A percentile compares a stretch with the other conserved stretches of the same genome.
Evolutionary conservation across 2,797 vertebrate genomes (phyloP).

Genomic region (Craterocephalus amniculus): DNA sequence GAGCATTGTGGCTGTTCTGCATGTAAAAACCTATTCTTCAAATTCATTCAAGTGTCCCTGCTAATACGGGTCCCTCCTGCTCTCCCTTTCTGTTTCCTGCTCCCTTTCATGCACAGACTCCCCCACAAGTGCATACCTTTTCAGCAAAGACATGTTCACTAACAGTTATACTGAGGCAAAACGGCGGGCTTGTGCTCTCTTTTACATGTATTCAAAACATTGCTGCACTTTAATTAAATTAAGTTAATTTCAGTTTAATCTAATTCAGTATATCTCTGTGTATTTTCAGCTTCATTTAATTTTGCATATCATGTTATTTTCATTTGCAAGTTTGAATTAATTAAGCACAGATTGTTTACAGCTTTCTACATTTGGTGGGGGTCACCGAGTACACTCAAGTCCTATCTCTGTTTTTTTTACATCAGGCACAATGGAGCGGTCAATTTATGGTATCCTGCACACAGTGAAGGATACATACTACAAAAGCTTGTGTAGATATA

Average conservation of each 20-base stretch:
- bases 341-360: background rate
- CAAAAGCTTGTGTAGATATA: background rate
- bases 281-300: background rate
- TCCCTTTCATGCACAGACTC: slow-evolving; percentile 4
- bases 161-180: background rate
- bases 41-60: slow-evolving; percentile 71
- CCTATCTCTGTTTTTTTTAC: too few relatives aligned
- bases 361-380: background rate
- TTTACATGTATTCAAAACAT: background rate
- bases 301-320: background rate
- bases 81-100: slow-evolving; percentile 4
- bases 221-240: background rate
- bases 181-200: background rate
- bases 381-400: too few relatives aligned
- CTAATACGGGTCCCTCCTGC: slow-evolving; percentile 55
- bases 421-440: too few relatives aligned
- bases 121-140: slow-evolving; percentile 15
- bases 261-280: background rate
- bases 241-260: background rate
- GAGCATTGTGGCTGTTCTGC: slow-evolving; percentile 57
- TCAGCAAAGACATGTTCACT: slow-evolving; percentile 7
- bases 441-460: too few relatives aligned
- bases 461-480: background rate
- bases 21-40: slow-evolving; percentile 72
- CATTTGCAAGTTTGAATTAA: background rate